Evolutionary conservation across 2,797 vertebrate species (phyloP), one percentile per base, ranked within the genome.

Genomic region (Danio albolineatus): DNA sequence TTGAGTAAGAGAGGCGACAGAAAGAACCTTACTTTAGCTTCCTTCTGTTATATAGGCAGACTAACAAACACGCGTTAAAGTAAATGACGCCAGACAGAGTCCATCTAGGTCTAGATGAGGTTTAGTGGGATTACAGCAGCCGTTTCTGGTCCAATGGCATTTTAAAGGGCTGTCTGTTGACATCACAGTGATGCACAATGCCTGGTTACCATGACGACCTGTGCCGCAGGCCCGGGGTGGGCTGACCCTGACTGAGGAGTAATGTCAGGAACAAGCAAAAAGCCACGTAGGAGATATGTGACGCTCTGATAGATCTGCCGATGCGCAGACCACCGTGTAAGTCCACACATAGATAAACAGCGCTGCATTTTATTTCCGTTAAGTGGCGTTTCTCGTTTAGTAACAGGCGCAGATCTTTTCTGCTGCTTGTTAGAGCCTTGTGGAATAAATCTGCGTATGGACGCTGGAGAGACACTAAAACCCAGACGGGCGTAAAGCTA

Each of bases 391-490:
- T 64, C 75, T 82, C 73, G 72, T 48, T 41, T 70, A 84, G 74
- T 84, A 84, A 86, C 85, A 86, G 84, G 86, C 88, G 85, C 86
- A 84, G 81, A 56, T 84, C 83, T 79, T 78, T 73, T 84, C 85
- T 49, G 72, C 84, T 79, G 85, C 87, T 86, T 41, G 85, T 85
- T 87, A 89, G 86, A 78, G 85, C 86, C 83, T 84, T 88, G 84
- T 86, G 70, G 87, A 89, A 64, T 65, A 84, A 88, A 90, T 82
- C 85, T 85, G 84, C 51, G 43, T 5, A 59, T 7, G 7, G 38
- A 59, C 28, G 16, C 17, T 62, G 46, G 5, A 70, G 65, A 66
- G 38, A 43, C 54, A 17, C 76, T 38, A n/a, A 65, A 53, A 69
- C 21, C 56, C 67, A 74, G 60, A 57, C 41, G 28, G 28, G 54